phyloP scores from a whole-genome alignment of 1,140 invertebrate species.

The Diprion similis region DNA sequence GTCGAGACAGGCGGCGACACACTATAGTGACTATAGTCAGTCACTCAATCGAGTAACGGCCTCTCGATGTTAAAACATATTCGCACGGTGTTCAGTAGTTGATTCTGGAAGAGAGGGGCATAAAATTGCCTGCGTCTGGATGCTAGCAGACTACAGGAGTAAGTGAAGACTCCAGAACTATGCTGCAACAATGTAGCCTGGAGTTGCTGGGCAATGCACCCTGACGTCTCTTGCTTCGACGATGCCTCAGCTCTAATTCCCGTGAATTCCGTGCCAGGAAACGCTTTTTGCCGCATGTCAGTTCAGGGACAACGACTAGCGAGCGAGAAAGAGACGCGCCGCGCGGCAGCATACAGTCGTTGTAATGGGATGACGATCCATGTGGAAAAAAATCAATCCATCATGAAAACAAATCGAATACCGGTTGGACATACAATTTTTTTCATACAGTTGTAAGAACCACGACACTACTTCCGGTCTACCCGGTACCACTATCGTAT shows the following conservation, averaged over 20 bases:
- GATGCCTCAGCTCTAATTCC: neutral
- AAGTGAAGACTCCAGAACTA: neutral
- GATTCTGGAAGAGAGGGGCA: too few species aligned
- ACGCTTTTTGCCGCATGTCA: neutral
- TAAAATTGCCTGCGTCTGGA: too few species aligned
- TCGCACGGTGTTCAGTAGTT: too few species aligned
- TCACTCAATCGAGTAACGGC: too few species aligned
- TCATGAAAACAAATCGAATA: neutral
- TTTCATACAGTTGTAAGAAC: neutral
- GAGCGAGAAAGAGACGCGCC: neutral
- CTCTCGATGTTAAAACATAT: too few species aligned
- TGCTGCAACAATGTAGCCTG: neutral
- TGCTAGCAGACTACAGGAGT: too few species aligned
- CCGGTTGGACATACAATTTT: neutral
- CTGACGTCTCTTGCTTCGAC: too few species aligned
- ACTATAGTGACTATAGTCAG: too few species aligned
- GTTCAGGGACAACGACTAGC: neutral
- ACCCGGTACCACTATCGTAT: too few species aligned
- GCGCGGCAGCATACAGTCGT: neutral
- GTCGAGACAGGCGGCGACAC: too few species aligned
- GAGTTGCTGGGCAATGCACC: neutral
- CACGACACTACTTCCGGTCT: too few species aligned
- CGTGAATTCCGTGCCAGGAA: slow-evolving; percentile 2
- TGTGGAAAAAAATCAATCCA: neutral
- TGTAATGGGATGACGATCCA: neutral